Base-by-base conservation (phyloP, 2,113 vertebrate species). In the Rhinogobius similis region DNA sequence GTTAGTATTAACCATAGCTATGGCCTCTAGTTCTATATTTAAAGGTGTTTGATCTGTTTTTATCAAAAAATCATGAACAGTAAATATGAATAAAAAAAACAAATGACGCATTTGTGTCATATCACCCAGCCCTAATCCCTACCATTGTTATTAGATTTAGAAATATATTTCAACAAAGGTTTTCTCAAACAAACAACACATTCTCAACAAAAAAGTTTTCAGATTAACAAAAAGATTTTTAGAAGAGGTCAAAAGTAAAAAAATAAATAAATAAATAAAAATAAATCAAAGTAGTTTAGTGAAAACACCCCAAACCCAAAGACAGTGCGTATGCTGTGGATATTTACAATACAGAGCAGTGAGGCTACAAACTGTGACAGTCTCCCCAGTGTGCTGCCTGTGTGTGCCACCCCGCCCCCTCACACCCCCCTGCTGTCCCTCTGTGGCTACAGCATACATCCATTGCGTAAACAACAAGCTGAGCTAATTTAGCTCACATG, bases 401-500 rank as follows among this genome's bases (percentile, higher is more conserved):
- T 53, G 65, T 58, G 58, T 38, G 24, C 6, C 69, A 14, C 62
- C 65, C 18, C 53, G 26, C n/a, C 63, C 76, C 72, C 78, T 59
- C 74, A 72, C 72, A 80, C 52, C 56, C 70, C 64, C 77, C 65
- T 72, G 71, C 70, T 69, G 73, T 75, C 87, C 75, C 86, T 78
- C 81, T 73, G 81, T 77, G 78, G 78, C 79, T 85, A 72, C 68
- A 65, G 67, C 82, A 83, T 75, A 85, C 76, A 87, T 87, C 82
- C 74, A 85, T 53, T 83, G 78, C 73, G 79, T 90, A 88, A 89
- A 91, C 83, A 88, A 86, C 78, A 82, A 75, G 77, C 82, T 77
- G 86, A 82, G 83, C 84, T 91, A 87, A 90, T 88, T 85, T 84
- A 75, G 73, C 86, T 90, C 87, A 86, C 87, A 88, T 90, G 88